phyloP scores from a whole-genome alignment of 2,113 vertebrate species.

The Oxyura jamaicensis region DNA sequence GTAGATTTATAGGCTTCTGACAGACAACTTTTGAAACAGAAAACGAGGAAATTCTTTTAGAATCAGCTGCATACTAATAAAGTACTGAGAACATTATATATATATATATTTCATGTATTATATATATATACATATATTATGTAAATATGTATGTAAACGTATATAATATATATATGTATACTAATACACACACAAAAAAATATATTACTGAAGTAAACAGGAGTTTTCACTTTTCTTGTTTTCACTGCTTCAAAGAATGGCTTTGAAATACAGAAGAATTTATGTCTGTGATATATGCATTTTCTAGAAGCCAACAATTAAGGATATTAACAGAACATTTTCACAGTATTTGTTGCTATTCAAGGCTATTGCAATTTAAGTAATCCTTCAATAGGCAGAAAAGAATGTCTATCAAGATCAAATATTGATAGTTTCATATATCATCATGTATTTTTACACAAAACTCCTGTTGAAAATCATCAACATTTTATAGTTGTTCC shows the following conservation, averaged over 20 bases:
- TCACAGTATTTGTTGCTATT: background rate
- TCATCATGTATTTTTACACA: background rate
- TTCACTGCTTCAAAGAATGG: background rate
- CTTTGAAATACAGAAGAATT: background rate
- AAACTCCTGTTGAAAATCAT: background rate
- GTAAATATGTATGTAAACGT: background rate
- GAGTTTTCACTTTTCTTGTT: background rate
- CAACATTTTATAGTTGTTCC: background rate
- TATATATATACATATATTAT: too few relatives aligned
- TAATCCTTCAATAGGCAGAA: background rate
- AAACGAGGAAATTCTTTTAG: background rate
- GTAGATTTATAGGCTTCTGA: background rate
- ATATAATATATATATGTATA: background rate
- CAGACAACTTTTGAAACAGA: background rate
- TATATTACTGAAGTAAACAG: background rate
- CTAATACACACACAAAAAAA: rapidly evolving
- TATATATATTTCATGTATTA: background rate
- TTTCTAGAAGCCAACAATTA: background rate
- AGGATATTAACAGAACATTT: background rate
- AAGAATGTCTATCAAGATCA: background rate
- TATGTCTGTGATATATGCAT: background rate
- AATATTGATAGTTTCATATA: background rate
- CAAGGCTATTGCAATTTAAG: background rate
- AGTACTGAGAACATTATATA: background rate
- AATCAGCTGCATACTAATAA: background rate